phyloP scores from a whole-genome alignment of 2,113 vertebrate species.

The Coregonus clupeaformis region DNA sequence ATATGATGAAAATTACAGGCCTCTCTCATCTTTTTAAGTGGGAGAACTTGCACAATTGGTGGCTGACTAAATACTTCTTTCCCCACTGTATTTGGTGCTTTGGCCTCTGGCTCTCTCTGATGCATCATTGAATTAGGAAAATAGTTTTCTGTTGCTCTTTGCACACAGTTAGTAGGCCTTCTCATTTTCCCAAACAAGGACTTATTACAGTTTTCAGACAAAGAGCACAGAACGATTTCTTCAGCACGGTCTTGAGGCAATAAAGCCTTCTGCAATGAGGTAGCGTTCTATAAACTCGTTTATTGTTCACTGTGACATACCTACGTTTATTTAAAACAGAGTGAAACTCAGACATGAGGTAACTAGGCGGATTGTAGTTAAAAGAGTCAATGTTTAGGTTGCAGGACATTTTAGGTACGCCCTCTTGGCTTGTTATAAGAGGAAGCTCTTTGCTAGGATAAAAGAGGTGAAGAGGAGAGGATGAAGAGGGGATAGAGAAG shows the following conservation, averaged over 20 bases:
- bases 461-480: not conserved
- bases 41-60: too few relatives aligned
- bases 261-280: not conserved
- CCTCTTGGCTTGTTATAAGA: not conserved
- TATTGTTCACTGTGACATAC: not conserved
- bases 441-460: not conserved
- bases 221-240: not conserved
- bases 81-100: not conserved
- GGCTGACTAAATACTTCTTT: too few relatives aligned
- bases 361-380: not conserved
- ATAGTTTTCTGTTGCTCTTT: slow-evolving; percentile 7
- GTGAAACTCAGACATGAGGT: not conserved
- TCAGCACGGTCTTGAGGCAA: not conserved
- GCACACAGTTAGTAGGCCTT: too few relatives aligned
- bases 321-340: not conserved
- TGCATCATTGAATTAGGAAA: not conserved
- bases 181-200: slow-evolving; percentile 26
- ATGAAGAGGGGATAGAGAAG: too few relatives aligned
- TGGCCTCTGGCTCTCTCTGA: not conserved
- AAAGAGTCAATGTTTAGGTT: not conserved
- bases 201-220: not conserved
- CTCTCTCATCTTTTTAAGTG: too few relatives aligned
- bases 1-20: too few relatives aligned
- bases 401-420: not conserved
- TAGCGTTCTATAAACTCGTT: not conserved